Conservation (phyloP, 2,113 vertebrate genomes). For the Erinaceus europaeus region DNA sequence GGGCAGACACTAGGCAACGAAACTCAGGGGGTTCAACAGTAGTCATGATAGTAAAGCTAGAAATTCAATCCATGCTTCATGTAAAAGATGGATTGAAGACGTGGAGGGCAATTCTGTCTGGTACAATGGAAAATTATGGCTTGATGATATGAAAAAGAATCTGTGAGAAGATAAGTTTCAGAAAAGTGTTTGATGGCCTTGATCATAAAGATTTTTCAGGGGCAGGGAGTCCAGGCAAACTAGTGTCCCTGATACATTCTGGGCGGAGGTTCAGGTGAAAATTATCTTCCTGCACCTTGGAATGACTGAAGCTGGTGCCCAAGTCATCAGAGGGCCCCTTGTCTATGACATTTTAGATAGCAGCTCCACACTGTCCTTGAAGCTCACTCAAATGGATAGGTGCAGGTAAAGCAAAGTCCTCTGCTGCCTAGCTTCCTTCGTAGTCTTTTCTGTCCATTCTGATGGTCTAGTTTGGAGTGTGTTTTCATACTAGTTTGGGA, state of each 20-base stretch:
- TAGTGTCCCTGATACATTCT: no score
- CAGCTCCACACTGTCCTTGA: background rate
- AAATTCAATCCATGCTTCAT: background rate
- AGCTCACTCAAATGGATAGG: background rate
- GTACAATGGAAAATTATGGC: background rate
- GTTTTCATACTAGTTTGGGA: no score
- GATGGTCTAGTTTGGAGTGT: no score
- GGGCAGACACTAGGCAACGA: background rate
- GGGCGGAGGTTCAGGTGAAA: background rate
- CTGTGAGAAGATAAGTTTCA: background rate
- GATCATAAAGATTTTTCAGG: background rate
- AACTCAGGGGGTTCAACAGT: background rate
- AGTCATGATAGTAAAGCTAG: slow-evolving; percentile 1
- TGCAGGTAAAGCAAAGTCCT: background rate
- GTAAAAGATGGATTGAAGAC: background rate
- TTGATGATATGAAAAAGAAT: background rate
- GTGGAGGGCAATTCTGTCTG: background rate
- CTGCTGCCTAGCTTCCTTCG: no score
- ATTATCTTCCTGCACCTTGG: background rate
- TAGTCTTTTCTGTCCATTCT: no score
- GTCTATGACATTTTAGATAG: background rate
- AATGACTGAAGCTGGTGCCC: no score
- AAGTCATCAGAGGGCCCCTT: no score
- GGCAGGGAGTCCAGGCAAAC: background rate
- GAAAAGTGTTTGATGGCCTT: background rate